Base-by-base conservation (phyloP, 1,140 invertebrate species). In the Delia radicum region DNA sequence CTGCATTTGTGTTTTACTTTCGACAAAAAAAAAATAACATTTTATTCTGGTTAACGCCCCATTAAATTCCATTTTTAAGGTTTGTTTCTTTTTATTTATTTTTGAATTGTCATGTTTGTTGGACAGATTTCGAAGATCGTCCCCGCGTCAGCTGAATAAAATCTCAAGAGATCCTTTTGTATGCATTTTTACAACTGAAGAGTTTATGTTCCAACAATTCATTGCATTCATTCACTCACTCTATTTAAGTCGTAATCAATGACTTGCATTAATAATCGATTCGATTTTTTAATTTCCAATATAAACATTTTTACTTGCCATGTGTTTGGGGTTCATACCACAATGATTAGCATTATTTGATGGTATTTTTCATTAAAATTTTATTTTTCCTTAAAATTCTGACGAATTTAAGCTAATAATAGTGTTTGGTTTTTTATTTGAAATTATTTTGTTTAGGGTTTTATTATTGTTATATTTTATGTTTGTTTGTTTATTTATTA, bases 111-210 rank as follows among this genome's bases (percentile, higher is more conserved):
- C 65, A 69, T 69, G 65, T 67, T 31, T 12, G 2, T 69, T 33
- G 65, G 65, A 69, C 65, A 69, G 37, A 33, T 69, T 69, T 69
- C n/a, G 24, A 69, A 69, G 31, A 69, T 69, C 29, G 18, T 69
- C 18, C 8, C 27, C 18, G n/a, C 29, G 65, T 69, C 65, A 69
- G 65, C 65, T 69, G 65, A 69, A 69, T 69, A 33, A 69, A 69
- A 69, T 69, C 65, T 24, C 65, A 69, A 69, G 65, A 69, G 65
- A 69, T 69, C 65, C 65, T 69, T 69, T 69, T 21, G n/a, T 18
- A 10, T 67, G 24, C 8, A 15, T 65, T 31, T 13, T 21, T 21
- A 24, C 12, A 24, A 10, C 2, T 62, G 55, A 24, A 4, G 15
- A 8, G 12, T 8, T 65, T 65, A n/a, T n/a, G n/a, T n/a, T n/a